These are phyloP conservation scores for Hafferia zeledoni DNA, from an alignment of 2,797 vertebrate genomes.

Conservation along the genomic window DNA sequence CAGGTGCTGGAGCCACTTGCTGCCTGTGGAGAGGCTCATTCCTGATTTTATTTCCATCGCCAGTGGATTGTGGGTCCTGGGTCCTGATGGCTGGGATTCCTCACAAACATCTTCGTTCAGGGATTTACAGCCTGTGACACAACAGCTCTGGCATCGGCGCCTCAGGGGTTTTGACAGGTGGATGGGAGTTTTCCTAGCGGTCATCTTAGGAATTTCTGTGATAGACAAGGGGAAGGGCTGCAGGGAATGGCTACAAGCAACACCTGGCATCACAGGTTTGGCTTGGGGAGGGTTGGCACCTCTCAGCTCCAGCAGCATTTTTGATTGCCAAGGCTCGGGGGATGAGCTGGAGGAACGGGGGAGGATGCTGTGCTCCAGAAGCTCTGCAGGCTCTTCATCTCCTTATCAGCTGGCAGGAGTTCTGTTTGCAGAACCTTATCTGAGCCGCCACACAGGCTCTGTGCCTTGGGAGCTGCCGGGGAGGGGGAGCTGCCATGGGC, in stretches of 20 bases:
- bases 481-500: background rate
- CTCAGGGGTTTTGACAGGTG: background rate
- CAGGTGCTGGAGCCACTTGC: background rate
- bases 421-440: constrained; percentile 30
- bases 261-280: background rate
- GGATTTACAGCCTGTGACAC: background rate
- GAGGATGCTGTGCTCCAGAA: background rate
- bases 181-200: background rate
- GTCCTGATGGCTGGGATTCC: background rate
- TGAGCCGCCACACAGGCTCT: background rate
- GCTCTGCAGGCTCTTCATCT: background rate
- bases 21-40: background rate
- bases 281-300: background rate
- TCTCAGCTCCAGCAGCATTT: rapidly evolving
- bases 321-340: background rate
- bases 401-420: background rate
- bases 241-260: background rate
- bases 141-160: background rate
- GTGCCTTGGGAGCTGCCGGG: background rate
- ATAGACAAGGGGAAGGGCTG: background rate
- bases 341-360: background rate
- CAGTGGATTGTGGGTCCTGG: rapidly evolving
- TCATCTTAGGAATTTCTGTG: background rate
- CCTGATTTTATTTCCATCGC: background rate
- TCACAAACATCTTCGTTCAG: background rate